Evolutionary conservation across 2,888 invertebrate species (phyloP).

Genomic region (Diaprepes abbreviatus): DNA sequence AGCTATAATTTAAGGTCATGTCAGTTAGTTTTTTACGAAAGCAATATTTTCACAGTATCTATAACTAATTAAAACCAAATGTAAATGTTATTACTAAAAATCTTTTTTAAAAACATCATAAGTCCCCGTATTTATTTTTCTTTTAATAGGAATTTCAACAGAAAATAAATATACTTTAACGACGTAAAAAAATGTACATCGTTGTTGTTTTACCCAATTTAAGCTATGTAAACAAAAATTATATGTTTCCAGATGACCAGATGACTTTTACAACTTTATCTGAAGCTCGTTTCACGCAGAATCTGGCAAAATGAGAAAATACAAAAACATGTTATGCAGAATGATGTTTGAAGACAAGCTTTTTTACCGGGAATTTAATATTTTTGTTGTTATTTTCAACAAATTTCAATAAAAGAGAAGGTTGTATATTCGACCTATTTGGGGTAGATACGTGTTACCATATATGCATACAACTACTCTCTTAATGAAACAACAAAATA

Average conservation of each 20-base stretch:
- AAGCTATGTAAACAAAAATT: background rate
- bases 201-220: background rate
- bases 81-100: constrained; percentile 7
- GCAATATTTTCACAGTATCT: constrained; percentile 1
- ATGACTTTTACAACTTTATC: no score
- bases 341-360: no score
- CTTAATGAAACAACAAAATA: no score
- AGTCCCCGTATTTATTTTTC: constrained; percentile 13
- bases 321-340: no score
- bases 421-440: no score
- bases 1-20: background rate
- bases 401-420: no score
- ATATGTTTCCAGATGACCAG: background rate
- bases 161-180: constrained; percentile 6
- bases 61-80: constrained; percentile 5
- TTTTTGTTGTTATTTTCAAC: no score
- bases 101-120: background rate
- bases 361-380: no score
- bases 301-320: no score
- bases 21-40: background rate
- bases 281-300: no score
- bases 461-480: no score
- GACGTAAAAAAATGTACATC: background rate
- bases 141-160: constrained; percentile 7
- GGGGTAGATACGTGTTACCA: no score